Conservation (phyloP, 2,888 invertebrate species). For the Andrena haemorrhoa region DNA sequence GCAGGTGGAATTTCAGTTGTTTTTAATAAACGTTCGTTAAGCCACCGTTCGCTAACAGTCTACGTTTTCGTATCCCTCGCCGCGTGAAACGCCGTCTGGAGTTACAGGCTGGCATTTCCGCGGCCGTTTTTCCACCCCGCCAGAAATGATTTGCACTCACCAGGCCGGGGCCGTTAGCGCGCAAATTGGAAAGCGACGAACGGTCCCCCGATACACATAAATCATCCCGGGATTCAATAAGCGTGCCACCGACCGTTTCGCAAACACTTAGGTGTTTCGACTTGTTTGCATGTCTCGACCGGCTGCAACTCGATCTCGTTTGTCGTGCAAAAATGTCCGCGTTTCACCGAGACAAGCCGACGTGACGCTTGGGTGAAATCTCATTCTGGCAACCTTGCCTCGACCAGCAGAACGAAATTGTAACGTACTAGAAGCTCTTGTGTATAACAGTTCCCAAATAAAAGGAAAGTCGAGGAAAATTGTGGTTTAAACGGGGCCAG, state of each 20-base stretch:
- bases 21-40: conserved; percentile 70
- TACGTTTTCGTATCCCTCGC: conserved; percentile 36
- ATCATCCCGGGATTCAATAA: conserved; percentile 56
- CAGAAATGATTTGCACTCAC: conserved; percentile 53
- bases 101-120: conserved; percentile 34
- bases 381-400: background rate
- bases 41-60: conserved; percentile 40
- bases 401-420: too few relatives aligned
- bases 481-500: background rate
- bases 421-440: too few relatives aligned
- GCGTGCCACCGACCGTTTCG: conserved; percentile 30
- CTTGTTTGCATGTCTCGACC: background rate
- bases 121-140: conserved; percentile 40
- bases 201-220: conserved; percentile 49
- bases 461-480: background rate
- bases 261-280: conserved; percentile 29
- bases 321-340: background rate
- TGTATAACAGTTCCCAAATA: background rate
- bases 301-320: background rate
- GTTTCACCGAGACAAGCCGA: background rate
- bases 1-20: conserved; percentile 49
- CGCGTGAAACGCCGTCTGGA: conserved; percentile 32
- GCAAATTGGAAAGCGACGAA: conserved; percentile 59
- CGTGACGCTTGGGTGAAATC: background rate
- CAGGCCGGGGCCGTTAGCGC: conserved; percentile 20